Percentiles rank a stretch among this genome's conserved stretches.
Evolutionary conservation across 2,797 vertebrate genomes (phyloP).

Genomic region (Tachyglossus aculeatus): DNA sequence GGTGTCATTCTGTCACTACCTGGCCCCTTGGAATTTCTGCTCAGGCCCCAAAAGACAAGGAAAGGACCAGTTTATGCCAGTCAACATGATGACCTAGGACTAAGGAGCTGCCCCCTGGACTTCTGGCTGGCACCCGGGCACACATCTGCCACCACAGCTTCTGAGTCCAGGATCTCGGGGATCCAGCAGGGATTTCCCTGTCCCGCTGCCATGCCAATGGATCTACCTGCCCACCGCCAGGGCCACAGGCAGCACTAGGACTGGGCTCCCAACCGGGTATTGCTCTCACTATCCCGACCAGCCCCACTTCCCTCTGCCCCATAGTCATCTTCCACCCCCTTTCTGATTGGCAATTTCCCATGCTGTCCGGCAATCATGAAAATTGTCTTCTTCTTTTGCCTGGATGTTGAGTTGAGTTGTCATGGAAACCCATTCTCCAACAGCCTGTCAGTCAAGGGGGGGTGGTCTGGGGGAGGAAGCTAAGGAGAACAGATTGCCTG

Average conservation of each 20-base stretch:
- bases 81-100: too few relatives aligned
- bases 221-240: too few relatives aligned
- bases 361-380: slow-evolving; percentile 56
- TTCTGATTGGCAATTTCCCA: slow-evolving; percentile 50
- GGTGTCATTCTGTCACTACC: too few relatives aligned
- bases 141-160: background rate
- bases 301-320: background rate
- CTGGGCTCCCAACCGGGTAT: background rate
- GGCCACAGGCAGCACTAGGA: too few relatives aligned
- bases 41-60: too few relatives aligned
- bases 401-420: slow-evolving; percentile 76
- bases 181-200: background rate
- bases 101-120: too few relatives aligned
- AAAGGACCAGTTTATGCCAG: too few relatives aligned
- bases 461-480: slow-evolving; percentile 60
- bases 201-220: too few relatives aligned
- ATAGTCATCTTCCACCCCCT: background rate
- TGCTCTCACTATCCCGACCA: background rate
- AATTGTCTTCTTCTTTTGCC: slow-evolving; percentile 57
- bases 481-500: background rate
- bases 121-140: background rate
- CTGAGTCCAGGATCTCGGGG: background rate
- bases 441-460: slow-evolving; percentile 75
- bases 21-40: too few relatives aligned
- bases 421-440: slow-evolving; percentile 83